phyloP scores from a whole-genome alignment of 1,140 invertebrate species.

The Drosophila carrolli region DNA sequence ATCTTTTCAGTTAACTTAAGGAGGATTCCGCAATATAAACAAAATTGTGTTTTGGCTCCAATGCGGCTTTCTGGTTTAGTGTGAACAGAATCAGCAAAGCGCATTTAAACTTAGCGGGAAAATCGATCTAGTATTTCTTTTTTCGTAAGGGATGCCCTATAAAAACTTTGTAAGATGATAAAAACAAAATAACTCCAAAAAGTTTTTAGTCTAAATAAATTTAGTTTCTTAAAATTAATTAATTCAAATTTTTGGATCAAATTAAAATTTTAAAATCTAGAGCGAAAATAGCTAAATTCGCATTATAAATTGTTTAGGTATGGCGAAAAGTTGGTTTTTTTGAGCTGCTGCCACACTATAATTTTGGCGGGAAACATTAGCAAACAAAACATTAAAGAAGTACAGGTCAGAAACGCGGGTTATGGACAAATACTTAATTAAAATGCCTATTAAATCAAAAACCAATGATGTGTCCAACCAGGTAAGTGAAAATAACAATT shows the following conservation, averaged over 20 bases:
- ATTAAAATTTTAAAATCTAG: background rate
- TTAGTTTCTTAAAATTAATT: too few relatives aligned
- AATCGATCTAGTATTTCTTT: background rate
- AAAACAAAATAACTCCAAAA: too few relatives aligned
- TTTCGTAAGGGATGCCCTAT: too few relatives aligned
- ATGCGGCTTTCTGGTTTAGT: constrained; percentile 16
- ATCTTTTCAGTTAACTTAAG: background rate
- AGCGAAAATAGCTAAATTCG: background rate
- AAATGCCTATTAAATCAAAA: constrained; percentile 52
- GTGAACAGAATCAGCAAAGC: background rate
- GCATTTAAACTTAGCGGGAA: background rate
- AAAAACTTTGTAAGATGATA: too few relatives aligned
- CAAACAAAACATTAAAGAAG: constrained; percentile 16
- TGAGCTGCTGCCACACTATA: background rate
- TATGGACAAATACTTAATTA: constrained; percentile 67
- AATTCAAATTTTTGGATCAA: too few relatives aligned
- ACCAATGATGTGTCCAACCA: constrained; percentile 11
- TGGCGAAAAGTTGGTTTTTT: constrained; percentile 3
- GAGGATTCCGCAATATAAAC: constrained; percentile 5
- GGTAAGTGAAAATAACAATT: constrained; percentile 2
- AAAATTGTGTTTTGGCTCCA: constrained; percentile 12
- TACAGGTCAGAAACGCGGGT: too few relatives aligned
- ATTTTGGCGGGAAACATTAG: constrained; percentile 56
- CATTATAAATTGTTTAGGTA: background rate
- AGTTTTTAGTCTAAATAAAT: too few relatives aligned